Percentiles rank a stretch among this genome's conserved stretches.
Evolutionary conservation across 2,113 vertebrate genomes (phyloP).

Genomic region (Mugil cephalus): DNA sequence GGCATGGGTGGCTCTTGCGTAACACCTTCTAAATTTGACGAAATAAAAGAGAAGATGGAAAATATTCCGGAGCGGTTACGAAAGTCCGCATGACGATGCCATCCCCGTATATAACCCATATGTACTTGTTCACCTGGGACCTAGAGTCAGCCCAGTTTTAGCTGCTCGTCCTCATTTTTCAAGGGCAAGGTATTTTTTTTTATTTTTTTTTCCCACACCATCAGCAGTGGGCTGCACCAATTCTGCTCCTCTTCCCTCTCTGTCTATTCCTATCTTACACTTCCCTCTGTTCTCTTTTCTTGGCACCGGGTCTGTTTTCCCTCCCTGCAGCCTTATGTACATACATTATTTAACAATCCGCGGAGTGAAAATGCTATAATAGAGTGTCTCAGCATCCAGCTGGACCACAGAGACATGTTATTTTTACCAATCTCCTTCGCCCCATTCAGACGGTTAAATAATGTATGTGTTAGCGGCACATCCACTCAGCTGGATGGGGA

Average conservation of each 20-base stretch:
- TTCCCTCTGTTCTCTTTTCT: constrained; percentile 31
- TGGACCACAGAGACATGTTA: constrained; percentile 68
- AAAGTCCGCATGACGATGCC: constrained; percentile 11
- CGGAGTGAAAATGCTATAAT: constrained; percentile 64
- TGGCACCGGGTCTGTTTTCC: constrained; percentile 21
- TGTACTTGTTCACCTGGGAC: constrained; percentile 42
- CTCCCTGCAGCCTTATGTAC: constrained; percentile 50
- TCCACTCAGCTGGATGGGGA: constrained; percentile 34
- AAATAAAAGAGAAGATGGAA: neutral
- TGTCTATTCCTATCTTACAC: constrained; percentile 37
- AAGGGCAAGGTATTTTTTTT: constrained; percentile 62
- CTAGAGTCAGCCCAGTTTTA: constrained; percentile 46
- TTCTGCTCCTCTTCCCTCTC: constrained; percentile 31
- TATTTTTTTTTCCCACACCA: constrained; percentile 24
- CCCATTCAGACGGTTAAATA: constrained; percentile 71
- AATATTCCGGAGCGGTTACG: neutral
- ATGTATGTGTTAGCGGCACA: constrained; percentile 66
- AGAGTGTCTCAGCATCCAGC: constrained; percentile 64
- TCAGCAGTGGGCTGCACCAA: constrained; percentile 41
- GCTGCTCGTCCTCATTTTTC: constrained; percentile 67
- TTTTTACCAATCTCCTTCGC: constrained; percentile 68
- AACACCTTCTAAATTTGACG: neutral
- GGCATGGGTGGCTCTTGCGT: neutral
- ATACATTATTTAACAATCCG: constrained; percentile 74
- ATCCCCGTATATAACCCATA: constrained; percentile 7